Evolutionary conservation across 92 coral and sea anemone species (phyloP), one percentile per base, ranked within the genome.

Genomic region (Palythoa grandis): DNA sequence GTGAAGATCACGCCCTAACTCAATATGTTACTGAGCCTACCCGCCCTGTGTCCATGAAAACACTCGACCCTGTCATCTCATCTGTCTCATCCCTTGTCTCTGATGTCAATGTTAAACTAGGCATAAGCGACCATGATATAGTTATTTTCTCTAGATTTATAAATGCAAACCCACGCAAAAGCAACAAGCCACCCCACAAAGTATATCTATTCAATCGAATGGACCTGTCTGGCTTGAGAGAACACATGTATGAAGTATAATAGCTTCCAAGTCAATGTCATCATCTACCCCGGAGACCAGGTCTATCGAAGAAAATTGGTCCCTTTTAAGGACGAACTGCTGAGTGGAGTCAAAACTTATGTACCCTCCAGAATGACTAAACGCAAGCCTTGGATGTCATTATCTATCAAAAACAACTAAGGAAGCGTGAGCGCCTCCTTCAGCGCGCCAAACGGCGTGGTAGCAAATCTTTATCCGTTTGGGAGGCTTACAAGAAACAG

Each of bases 21-120:
- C 84, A 83, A 39, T n/a, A 66, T 12, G n/a, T n/a, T n/a, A n/a
- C n/a, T 37, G 20, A n/a, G n/a, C n/a, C n/a, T 17, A 71, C 88
- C 54, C 72, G 84, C 43, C 82, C 53, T 15, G 63, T 76, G 24
- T 87, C 87, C 24, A n/a, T 48, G 35, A 87, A 87, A 79, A 71
- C 87, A 14, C 71, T 69, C 52, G 82, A 87, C 72, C 53, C 68
- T 19, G 90, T 87, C 82, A 63, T 87, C 19, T 87, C 90, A 35
- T 87, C 90, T 22, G 9, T 22, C 50, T 87, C 82, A 14, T 43
- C 80, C 82, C 79, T 84, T 38, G 82, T 84, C 63, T 71, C 82
- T 22, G 39, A 72, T 22, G 82, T 84, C 40, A 63, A 70, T 19
- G 82, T 70, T 20, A n/a, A 12, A 29, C 77, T 79, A 40, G 91